These are phyloP conservation scores for Albula goreensis DNA, from an alignment of 2,113 vertebrate species.

Conservation along the genomic window DNA sequence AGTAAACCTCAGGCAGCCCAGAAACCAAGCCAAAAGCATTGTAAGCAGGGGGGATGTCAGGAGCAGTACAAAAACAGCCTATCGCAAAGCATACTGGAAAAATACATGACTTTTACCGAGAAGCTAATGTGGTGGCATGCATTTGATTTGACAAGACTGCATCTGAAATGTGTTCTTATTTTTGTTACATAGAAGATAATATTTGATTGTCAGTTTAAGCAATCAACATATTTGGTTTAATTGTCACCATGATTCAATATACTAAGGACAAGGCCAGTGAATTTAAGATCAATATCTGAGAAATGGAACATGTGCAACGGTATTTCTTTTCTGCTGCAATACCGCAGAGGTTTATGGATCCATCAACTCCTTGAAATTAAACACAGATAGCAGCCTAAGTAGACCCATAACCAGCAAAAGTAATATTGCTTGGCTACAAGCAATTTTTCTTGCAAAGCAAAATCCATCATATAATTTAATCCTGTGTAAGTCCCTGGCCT, in stretches of 20 bases:
- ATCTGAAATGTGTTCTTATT: no score
- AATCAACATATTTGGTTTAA: background rate
- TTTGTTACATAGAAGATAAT: no score
- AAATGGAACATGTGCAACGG: background rate
- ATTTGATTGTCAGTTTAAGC: background rate
- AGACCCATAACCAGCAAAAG: conserved; percentile 18
- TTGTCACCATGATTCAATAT: background rate
- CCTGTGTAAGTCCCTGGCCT: conserved; percentile 12
- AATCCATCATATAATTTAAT: conserved; percentile 28
- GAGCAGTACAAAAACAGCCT: background rate
- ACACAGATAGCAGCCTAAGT: conserved; percentile 3
- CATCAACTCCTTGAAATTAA: background rate
- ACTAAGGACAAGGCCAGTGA: background rate
- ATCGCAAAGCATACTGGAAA: background rate
- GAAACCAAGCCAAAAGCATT: conserved; percentile 31
- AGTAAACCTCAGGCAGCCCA: conserved; percentile 33
- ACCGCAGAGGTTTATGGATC: background rate
- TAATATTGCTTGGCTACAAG: background rate
- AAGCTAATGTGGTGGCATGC: background rate
- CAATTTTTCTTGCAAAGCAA: conserved; percentile 32
- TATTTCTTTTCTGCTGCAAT: background rate
- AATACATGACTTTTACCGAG: background rate
- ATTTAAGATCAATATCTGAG: background rate
- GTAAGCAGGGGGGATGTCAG: conserved; percentile 37
- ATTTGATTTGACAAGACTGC: no score